phyloP scores from a whole-genome alignment of 2,113 vertebrate species.

The Tychaedon coryphoeus region DNA sequence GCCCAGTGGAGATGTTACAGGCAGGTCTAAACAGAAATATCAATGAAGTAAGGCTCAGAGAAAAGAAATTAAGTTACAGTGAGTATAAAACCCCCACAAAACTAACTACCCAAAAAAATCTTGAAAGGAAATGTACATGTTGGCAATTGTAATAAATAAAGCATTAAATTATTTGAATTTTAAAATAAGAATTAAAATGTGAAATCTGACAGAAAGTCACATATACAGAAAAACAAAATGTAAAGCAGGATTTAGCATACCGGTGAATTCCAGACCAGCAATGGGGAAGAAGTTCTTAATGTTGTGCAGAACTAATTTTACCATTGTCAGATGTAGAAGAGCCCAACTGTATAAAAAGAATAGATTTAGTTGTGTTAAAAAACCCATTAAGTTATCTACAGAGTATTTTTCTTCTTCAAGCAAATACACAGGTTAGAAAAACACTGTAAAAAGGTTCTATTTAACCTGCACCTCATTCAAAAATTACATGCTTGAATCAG shows the following conservation, averaged over 20 bases:
- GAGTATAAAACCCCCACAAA: not conserved
- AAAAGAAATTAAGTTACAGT: not conserved
- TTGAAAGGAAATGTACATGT: not conserved
- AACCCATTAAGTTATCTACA: not conserved
- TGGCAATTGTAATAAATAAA: not conserved
- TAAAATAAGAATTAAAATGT: not conserved
- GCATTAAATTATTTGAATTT: not conserved
- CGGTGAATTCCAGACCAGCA: constrained; percentile 90
- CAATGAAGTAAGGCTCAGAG: not conserved
- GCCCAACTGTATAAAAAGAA: constrained; percentile 82
- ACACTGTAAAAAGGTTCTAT: not conserved
- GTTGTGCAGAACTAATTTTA: constrained; percentile 91
- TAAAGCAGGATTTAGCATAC: constrained; percentile 67
- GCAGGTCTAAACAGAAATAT: constrained; percentile 81
- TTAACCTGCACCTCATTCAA: not conserved
- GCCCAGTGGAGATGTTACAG: constrained; percentile 89
- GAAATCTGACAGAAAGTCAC: not conserved
- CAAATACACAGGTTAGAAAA: not conserved
- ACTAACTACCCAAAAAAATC: not conserved
- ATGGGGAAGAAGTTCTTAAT: constrained; percentile 94
- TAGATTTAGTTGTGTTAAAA: not conserved
- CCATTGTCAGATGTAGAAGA: constrained; percentile 92
- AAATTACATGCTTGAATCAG: not conserved
- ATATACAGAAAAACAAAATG: not conserved
- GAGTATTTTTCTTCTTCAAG: not conserved